Conservation (phyloP, 2,888 invertebrate species). For the Orthosia gothica region DNA sequence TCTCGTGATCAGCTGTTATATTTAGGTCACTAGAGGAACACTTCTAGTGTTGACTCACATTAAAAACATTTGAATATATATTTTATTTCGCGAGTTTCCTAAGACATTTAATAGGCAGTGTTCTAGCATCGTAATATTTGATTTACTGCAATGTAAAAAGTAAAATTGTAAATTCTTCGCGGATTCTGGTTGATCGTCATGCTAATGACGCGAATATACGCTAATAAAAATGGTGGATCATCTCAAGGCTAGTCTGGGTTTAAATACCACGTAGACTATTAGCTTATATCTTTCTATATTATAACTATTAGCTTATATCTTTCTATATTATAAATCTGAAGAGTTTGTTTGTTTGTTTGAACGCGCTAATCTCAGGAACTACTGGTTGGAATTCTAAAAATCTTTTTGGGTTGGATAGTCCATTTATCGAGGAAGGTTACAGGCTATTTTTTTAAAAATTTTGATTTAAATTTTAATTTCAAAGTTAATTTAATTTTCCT, state of each 20-base stretch:
- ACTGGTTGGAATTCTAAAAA: too few species aligned
- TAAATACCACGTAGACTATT: conserved; percentile 12
- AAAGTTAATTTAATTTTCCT: too few species aligned
- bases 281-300: too few species aligned
- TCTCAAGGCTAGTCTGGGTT: conserved; percentile 28
- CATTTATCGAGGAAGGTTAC: too few species aligned
- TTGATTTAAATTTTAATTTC: too few species aligned
- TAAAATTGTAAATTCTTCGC: conserved; percentile 41
- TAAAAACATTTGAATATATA: conserved; percentile 47
- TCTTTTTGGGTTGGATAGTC: too few species aligned
- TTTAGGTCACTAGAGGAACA: conserved; percentile 73
- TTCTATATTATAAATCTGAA: too few species aligned
- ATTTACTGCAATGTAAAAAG: conserved; percentile 50
- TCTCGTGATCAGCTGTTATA: conserved; percentile 67
- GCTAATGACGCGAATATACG: conserved; percentile 27
- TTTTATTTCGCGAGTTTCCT: conserved; percentile 36
- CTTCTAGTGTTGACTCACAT: conserved; percentile 52
- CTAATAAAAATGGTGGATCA: conserved; percentile 27
- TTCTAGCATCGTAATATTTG: conserved; percentile 49
- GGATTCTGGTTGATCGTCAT: conserved; percentile 33
- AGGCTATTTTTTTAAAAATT: too few species aligned
- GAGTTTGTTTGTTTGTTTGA: too few species aligned
- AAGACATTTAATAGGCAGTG: conserved; percentile 43
- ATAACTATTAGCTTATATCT: too few species aligned
- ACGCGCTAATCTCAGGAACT: too few species aligned